Base-by-base conservation (phyloP, 2,113 vertebrate species). In the Deroptyus accipitrinus region DNA sequence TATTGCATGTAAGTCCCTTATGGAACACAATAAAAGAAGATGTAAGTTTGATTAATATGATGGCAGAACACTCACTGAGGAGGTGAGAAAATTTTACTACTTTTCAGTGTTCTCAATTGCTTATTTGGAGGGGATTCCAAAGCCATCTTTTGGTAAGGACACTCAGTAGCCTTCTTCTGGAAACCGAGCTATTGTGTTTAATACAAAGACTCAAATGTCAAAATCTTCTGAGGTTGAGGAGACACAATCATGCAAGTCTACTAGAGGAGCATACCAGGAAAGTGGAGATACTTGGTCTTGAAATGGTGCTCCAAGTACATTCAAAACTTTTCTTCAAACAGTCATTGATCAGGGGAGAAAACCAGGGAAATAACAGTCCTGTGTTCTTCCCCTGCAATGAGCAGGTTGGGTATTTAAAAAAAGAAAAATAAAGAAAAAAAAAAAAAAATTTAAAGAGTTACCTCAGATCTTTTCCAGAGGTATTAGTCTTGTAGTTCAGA, bases 321-420 rank as follows among this genome's bases (percentile, higher is more conserved):
- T 44, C 12, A 44, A 52, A 68, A 35, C 18, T 51, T 85, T 39
- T 61, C 20, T 84, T 91, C 63, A 59, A 77, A 49, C 3, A 31
- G 3, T 39, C 1, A 3, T 16, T 55, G 37, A 70, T 3, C 7
- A 7, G 1, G 2, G 25, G 3, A 69, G 5, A 54, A 82, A 52
- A 66, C 7, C 9, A 22, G 31, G 19, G 25, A 33, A 72, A 83
- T 44, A 23, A 35, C 2, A 24, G 5, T 63, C 6, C 30, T 79
- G 3, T 54, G 42, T 6, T 75, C 48, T 75, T 74, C 61, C 11
- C 10, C 10, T 9, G 13, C n/a, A 6, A 54, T 20, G 6, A 55
- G 11, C 10, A 39, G 23, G 23, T 64, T 70, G 62, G 31, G 6
- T 59, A 70, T 24, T 46, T 4, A 42, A 37, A 10, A 37, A 19